Evolutionary conservation across 1,140 invertebrate species (phyloP).

Genomic region (Himalopsyche phryganea): DNA sequence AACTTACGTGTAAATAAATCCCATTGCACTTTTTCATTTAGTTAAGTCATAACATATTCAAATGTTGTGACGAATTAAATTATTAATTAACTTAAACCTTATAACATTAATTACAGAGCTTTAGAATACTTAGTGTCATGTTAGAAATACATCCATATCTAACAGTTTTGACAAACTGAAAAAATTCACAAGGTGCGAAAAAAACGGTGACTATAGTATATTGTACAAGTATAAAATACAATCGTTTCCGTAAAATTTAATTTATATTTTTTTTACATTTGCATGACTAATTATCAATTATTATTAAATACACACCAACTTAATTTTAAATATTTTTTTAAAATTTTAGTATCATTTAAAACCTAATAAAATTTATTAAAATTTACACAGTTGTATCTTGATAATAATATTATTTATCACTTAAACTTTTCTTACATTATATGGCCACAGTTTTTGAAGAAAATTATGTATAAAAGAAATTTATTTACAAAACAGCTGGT

Average conservation of each 20-base stretch:
- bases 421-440: constrained; percentile 23
- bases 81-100: not conserved
- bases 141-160: not conserved
- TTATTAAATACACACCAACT: constrained; percentile 24
- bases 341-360: constrained; percentile 3
- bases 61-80: too few relatives aligned
- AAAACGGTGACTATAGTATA: constrained; percentile 25
- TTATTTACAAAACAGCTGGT: constrained; percentile 24
- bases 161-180: constrained; percentile 20
- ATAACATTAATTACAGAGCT: constrained; percentile 10
- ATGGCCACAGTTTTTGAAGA: constrained; percentile 26
- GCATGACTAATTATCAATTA: constrained; percentile 6
- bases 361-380: constrained; percentile 8
- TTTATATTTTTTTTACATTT: constrained; percentile 17
- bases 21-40: constrained; percentile 32
- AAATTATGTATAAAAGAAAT: constrained; percentile 22
- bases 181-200: constrained; percentile 25
- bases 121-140: constrained; percentile 3
- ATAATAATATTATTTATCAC: constrained; percentile 25
- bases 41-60: constrained; percentile 14
- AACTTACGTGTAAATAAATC: constrained; percentile 31
- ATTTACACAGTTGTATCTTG: constrained; percentile 23
- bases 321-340: not conserved
- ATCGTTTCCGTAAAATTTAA: constrained; percentile 20
- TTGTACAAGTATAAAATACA: constrained; percentile 27